These are phyloP conservation scores for Halcyon badia DNA, from an alignment of 2,797 vertebrate species.

Conservation along the genomic window DNA sequence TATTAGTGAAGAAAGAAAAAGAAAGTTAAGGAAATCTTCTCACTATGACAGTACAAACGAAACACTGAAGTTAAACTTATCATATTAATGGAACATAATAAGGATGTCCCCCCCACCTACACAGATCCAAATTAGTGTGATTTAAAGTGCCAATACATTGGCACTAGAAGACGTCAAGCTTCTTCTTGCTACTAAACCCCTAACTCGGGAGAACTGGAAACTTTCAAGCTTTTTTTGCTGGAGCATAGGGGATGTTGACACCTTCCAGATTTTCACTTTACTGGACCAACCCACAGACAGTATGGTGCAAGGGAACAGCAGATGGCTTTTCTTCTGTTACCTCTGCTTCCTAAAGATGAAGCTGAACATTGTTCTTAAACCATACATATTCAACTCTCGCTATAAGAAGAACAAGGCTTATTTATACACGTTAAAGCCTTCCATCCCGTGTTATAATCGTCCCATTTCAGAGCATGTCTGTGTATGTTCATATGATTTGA, in stretches of 20 bases:
- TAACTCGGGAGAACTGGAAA: slow-evolving; percentile 36
- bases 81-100: not conserved
- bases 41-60: not conserved
- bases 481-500: not conserved
- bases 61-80: not conserved
- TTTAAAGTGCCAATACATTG: slow-evolving; percentile 1
- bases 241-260: slow-evolving; percentile 73
- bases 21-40: not conserved
- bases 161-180: slow-evolving; percentile 24
- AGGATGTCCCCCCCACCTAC: slow-evolving; percentile 5
- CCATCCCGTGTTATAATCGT: slow-evolving; percentile 1
- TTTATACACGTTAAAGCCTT: not conserved
- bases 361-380: slow-evolving; percentile 48
- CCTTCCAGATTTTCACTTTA: slow-evolving; percentile 79
- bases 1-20: not conserved
- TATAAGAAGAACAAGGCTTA: slow-evolving; percentile 21
- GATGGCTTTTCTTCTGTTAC: slow-evolving; percentile 83
- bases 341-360: slow-evolving; percentile 72
- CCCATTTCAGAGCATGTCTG: not conserved
- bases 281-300: slow-evolving; percentile 82
- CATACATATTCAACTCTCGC: slow-evolving; percentile 66
- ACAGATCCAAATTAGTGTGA: not conserved
- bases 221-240: slow-evolving; percentile 42
- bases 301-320: slow-evolving; percentile 80
- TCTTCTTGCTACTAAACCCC: slow-evolving; percentile 19